Percentiles rank a stretch among this genome's conserved stretches.
These are phyloP conservation scores for Ptychoptera contaminata DNA, from an alignment of 2,888 invertebrate species.

Conservation along the genomic window DNA sequence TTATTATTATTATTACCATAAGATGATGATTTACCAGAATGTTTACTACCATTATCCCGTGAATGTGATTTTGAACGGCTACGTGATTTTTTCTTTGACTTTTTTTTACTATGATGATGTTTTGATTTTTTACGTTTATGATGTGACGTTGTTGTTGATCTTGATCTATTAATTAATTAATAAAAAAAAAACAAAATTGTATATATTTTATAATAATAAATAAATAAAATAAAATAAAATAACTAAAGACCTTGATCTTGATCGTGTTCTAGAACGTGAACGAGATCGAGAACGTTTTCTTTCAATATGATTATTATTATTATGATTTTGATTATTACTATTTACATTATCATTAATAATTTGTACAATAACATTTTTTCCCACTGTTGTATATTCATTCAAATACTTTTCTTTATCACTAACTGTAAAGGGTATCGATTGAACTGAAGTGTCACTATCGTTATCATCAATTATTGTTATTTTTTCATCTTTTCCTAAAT, in stretches of 20 bases:
- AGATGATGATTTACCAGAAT: not conserved
- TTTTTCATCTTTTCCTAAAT: not conserved
- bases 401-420: slow-evolving; percentile 24
- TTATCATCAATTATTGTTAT: slow-evolving; percentile 9
- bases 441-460: slow-evolving; percentile 23
- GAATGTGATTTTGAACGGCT: slow-evolving; percentile 11
- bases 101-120: slow-evolving; percentile 17
- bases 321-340: not conserved
- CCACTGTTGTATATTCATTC: slow-evolving; percentile 15
- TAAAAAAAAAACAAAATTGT: not conserved
- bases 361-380: slow-evolving; percentile 2
- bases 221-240: not conserved
- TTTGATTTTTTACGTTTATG: slow-evolving; percentile 16
- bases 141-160: slow-evolving; percentile 13
- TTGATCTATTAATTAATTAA: slow-evolving; percentile 6
- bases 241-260: slow-evolving; percentile 2
- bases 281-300: slow-evolving; percentile 7
- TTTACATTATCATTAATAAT: not conserved
- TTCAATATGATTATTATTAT: not conserved
- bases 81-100: slow-evolving; percentile 16
- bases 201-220: not conserved
- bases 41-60: not conserved
- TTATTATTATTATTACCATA: not conserved
- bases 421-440: slow-evolving; percentile 29
- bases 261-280: slow-evolving; percentile 2